Base-by-base conservation (phyloP, 2,888 invertebrate species). In the Lumbricus terrestris region DNA sequence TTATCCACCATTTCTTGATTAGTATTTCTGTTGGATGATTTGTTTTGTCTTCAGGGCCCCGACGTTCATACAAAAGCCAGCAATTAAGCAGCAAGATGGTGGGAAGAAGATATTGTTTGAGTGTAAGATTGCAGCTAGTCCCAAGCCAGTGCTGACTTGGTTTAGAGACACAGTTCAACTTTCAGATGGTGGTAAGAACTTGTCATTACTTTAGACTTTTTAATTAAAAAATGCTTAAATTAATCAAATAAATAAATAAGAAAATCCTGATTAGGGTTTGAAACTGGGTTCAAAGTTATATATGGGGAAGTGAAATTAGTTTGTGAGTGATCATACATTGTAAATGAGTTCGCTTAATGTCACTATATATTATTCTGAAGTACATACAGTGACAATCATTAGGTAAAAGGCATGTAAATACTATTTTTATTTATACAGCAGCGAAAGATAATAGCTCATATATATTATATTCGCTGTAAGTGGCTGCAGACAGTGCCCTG, bases 61-160 rank as follows among this genome's bases (percentile, higher is more conserved):
- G 93, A 98, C 98, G 93, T 99, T 99, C 96, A 98, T 98, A 95
- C 98, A 98, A 96, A 97, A 98, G 96, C 99, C 99, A 92, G 97
- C 98, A 95, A 98, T 99, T 95, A 97, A 97, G 96, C 99, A 99
- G 96, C 97, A 98, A 94, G 97, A 98, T 94, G 98, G 98, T 96
- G 98, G 98, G 94, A 97, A 97, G 95, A 97, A 97, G 96, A 97
- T 99, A 95, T 97, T 97, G 94, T 98, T 99, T 96, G 98, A 98
- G 96, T 99, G 98, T 96, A 96, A 98, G 96, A 97, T 99, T 95
- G 98, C 98, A 95, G 98, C 98, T 95, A 98, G 98, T 96, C 99
- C 99, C 93, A 97, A 97, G 96, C 98, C 99, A 94, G 97, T 96
- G 94, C 96, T 99, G 94, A 96, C 96, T 95, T 99, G 99, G 99